A percentile compares a stretch with the other conserved stretches of the same genome.
phyloP scores from a whole-genome alignment of 1,140 invertebrate species.

The Ectropis grisescens region DNA sequence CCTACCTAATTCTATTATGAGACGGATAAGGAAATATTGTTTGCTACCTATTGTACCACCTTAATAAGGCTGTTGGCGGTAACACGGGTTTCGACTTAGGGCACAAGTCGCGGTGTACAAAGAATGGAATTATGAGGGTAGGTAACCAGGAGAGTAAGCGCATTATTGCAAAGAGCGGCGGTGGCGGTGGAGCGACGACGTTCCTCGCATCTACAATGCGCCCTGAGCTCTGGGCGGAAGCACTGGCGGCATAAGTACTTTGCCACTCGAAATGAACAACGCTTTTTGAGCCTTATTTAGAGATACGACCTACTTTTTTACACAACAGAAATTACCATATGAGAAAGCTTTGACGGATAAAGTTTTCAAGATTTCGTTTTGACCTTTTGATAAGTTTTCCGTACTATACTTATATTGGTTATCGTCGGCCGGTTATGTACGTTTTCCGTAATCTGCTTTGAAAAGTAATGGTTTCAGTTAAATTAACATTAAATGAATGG shows the following conservation, averaged over 20 bases:
- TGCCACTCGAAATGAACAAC: slow-evolving; percentile 41
- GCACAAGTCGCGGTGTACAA: slow-evolving; percentile 32
- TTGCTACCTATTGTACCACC: slow-evolving; percentile 17
- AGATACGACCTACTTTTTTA: slow-evolving; percentile 21
- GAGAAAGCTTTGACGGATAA: slow-evolving; percentile 7
- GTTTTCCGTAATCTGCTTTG: too few species aligned
- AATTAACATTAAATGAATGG: too few species aligned
- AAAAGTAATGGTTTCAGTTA: too few species aligned
- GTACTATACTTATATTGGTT: too few species aligned
- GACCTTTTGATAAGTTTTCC: too few species aligned
- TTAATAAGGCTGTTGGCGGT: slow-evolving; percentile 36
- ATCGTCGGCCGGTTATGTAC: too few species aligned
- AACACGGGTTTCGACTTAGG: slow-evolving; percentile 54
- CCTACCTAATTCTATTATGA: slow-evolving; percentile 12
- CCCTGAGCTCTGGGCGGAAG: slow-evolving; percentile 33
- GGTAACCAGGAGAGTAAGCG: slow-evolving; percentile 50
- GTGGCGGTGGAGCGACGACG: slow-evolving; percentile 22
- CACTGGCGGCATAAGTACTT: slow-evolving; percentile 47
- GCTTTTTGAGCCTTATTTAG: slow-evolving; percentile 40
- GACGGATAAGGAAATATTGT: slow-evolving; percentile 17
- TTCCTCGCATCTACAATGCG: slow-evolving; percentile 50
- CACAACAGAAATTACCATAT: slow-evolving; percentile 25
- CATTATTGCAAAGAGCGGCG: slow-evolving; percentile 47
- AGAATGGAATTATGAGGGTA: slow-evolving; percentile 53
- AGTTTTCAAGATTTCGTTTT: too few species aligned